Conservation (phyloP, 2,888 invertebrate species). For the Strigamia crassipes region DNA sequence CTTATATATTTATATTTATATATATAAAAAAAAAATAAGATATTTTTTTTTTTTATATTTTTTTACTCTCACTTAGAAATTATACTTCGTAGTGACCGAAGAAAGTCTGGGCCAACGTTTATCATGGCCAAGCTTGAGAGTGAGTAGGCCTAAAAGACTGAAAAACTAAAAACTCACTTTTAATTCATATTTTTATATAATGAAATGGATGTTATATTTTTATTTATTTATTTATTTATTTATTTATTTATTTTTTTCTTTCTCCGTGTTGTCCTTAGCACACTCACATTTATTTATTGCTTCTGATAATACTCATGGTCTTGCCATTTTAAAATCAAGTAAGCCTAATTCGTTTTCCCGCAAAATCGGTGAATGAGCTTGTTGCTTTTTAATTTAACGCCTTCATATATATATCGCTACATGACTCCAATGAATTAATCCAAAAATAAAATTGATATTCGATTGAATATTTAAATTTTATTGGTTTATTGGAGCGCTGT, state of each 20-base stretch:
- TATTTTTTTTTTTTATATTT: constrained; percentile 10
- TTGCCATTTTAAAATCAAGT: constrained; percentile 34
- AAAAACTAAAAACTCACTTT: not conserved
- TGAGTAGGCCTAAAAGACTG: constrained; percentile 39
- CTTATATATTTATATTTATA: not conserved
- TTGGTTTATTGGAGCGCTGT: too few species aligned
- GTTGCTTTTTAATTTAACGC: constrained; percentile 14
- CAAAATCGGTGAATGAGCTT: constrained; percentile 25
- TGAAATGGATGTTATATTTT: not conserved
- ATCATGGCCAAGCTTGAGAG: constrained; percentile 47
- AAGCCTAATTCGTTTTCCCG: constrained; percentile 18
- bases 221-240: not conserved
- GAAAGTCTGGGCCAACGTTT: constrained; percentile 36
- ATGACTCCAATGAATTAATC: not conserved
- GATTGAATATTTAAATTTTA: not conserved
- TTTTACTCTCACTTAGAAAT: constrained; percentile 43
- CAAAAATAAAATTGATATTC: not conserved
- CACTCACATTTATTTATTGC: constrained; percentile 37
- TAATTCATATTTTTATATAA: not conserved
- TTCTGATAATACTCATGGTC: constrained; percentile 37
- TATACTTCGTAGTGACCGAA: constrained; percentile 43
- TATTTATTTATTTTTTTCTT: constrained; percentile 2
- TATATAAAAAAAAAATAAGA: not conserved
- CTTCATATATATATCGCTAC: constrained; percentile 16
- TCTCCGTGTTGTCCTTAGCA: constrained; percentile 27